phyloP scores from a whole-genome alignment of 2,888 invertebrate species.

The Camponotus fellah region DNA sequence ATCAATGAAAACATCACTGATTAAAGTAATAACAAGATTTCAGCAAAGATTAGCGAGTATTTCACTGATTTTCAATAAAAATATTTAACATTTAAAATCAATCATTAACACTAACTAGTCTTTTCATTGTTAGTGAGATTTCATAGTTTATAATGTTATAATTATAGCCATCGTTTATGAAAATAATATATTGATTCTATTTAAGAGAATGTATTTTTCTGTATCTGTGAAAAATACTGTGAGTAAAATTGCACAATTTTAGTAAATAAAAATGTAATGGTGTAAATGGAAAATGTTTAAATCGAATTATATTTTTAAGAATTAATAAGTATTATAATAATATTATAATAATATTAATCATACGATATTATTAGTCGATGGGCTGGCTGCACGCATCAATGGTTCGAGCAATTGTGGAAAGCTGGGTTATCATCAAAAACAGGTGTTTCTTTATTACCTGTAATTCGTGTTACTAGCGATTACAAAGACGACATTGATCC shows the following conservation, averaged over 20 bases:
- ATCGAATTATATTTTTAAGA: background rate
- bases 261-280: background rate
- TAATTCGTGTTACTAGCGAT: slow-evolving; percentile 84
- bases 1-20: background rate
- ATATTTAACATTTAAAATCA: background rate
- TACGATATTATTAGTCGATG: slow-evolving; percentile 74
- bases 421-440: slow-evolving; percentile 84
- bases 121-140: background rate
- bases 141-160: background rate
- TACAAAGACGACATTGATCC: slow-evolving; percentile 79
- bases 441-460: slow-evolving; percentile 87
- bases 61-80: background rate
- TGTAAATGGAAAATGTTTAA: background rate
- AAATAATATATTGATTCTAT: background rate
- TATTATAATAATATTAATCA: background rate
- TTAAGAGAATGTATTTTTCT: slow-evolving; percentile 63
- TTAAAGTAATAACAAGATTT: background rate
- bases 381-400: slow-evolving; percentile 81
- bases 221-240: background rate
- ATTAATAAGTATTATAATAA: background rate
- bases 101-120: background rate
- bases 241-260: background rate
- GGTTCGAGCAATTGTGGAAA: slow-evolving; percentile 87
- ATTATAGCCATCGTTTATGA: background rate
- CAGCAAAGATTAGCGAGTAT: background rate